These are phyloP conservation scores for Threskiornis aethiopicus DNA, from an alignment of 2,797 vertebrate genomes.

Conservation along the genomic window DNA sequence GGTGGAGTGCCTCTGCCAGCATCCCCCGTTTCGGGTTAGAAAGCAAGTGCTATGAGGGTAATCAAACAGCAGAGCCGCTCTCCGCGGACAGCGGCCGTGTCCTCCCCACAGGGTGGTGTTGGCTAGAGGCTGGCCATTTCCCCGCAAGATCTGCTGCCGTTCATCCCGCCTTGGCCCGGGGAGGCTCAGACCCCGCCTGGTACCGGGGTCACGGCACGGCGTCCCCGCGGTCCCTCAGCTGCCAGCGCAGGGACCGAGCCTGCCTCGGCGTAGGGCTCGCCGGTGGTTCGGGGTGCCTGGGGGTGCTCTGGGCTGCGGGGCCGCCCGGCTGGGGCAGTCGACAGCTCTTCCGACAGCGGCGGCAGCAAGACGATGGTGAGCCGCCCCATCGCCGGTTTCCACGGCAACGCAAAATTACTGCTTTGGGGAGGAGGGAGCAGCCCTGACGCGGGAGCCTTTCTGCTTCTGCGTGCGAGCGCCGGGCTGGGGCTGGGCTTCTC, in stretches of 20 bases:
- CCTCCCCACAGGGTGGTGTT: neutral
- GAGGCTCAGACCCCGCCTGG: neutral
- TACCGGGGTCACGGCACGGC: neutral
- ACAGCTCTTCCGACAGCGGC: neutral
- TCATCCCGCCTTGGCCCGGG: neutral
- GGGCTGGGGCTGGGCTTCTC: neutral
- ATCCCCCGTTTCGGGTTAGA: neutral
- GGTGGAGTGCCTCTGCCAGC: neutral
- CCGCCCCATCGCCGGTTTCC: slow-evolving; percentile 19
- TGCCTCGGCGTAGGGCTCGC: rapidly evolving
- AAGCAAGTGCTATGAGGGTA: neutral
- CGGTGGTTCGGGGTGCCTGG: neutral
- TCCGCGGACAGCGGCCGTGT: rapidly evolving
- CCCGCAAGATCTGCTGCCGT: neutral
- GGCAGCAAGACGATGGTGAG: neutral
- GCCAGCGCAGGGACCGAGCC: neutral
- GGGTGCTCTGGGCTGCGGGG: neutral
- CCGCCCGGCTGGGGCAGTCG: neutral
- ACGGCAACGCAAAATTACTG: neutral
- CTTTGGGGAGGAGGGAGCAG: neutral
- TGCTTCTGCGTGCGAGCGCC: neutral
- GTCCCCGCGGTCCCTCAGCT: too few species aligned
- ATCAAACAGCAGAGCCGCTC: neutral
- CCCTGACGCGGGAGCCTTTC: neutral
- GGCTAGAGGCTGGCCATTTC: neutral